phyloP scores from a whole-genome alignment of 2,888 invertebrate genomes.

The Abrostola triplasia region DNA sequence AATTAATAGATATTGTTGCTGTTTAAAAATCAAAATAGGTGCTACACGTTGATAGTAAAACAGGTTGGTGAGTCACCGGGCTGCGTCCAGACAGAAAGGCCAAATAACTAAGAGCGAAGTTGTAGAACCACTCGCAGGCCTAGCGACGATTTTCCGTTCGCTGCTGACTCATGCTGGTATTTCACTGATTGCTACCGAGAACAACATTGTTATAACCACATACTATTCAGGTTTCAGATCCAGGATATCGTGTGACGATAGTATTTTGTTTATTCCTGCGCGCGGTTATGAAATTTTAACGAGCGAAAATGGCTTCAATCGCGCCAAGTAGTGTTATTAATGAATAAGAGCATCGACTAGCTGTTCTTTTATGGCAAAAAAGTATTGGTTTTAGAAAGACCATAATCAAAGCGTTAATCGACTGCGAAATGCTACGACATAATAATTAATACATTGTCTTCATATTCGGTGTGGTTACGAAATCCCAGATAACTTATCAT shows the following conservation, averaged over 20 bases:
- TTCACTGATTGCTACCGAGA: slow-evolving; percentile 56
- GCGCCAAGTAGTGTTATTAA: background rate
- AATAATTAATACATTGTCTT: background rate
- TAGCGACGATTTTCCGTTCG: slow-evolving; percentile 53
- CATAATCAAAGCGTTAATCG: background rate
- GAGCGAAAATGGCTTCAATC: background rate
- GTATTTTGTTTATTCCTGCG: no score
- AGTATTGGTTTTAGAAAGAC: slow-evolving; percentile 1
- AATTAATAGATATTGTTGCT: slow-evolving; percentile 1
- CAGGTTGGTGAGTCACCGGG: slow-evolving; percentile 64
- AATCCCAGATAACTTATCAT: no score
- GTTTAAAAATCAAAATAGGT: slow-evolving; percentile 33
- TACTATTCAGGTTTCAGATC: slow-evolving; percentile 3
- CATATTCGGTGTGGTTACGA: background rate
- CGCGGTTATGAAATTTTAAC: no score
- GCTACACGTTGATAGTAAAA: slow-evolving; percentile 54
- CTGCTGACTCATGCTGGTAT: slow-evolving; percentile 58
- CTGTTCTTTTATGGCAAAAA: background rate
- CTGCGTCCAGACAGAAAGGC: slow-evolving; percentile 53
- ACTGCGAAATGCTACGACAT: background rate
- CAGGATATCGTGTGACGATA: background rate
- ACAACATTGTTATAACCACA: slow-evolving; percentile 30
- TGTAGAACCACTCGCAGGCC: slow-evolving; percentile 57
- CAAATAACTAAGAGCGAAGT: slow-evolving; percentile 64
- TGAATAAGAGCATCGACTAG: background rate